Conservation (phyloP, 1,140 invertebrate genomes). For the Drosophila busckii region DNA sequence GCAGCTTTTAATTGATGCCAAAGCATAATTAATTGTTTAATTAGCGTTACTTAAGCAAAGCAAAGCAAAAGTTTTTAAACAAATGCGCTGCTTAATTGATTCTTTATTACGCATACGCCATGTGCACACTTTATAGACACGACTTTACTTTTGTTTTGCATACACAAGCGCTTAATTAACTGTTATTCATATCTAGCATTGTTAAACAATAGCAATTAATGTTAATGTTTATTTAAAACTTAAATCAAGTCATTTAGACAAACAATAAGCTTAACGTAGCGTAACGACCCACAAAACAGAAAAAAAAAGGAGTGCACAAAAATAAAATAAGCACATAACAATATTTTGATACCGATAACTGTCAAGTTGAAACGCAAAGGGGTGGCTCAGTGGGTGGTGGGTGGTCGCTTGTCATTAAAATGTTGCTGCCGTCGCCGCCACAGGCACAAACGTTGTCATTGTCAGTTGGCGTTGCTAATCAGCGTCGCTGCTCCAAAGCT, state of each 20-base stretch:
- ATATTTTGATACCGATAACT: conserved; percentile 72
- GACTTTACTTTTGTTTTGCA: conserved; percentile 5
- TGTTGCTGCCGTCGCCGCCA: conserved; percentile 46
- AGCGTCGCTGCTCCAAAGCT: conserved; percentile 58
- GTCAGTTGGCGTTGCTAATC: conserved; percentile 68
- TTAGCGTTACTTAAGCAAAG: no score
- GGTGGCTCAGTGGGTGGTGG: not conserved
- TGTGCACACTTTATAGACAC: conserved; percentile 2
- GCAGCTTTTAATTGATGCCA: conserved; percentile 4
- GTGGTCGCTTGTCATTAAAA: conserved; percentile 65
- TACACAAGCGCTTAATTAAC: conserved; percentile 31
- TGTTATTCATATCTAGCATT: conserved; percentile 45
- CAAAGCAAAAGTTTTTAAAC: no score
- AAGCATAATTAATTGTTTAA: no score
- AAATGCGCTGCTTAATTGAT: no score
- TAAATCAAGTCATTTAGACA: conserved; percentile 45
- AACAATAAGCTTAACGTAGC: conserved; percentile 54
- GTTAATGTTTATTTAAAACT: conserved; percentile 45
- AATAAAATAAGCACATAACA: conserved; percentile 38
- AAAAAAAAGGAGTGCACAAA: no score
- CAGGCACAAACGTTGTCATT: conserved; percentile 32
- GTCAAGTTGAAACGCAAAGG: conserved; percentile 35
- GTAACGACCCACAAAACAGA: conserved; percentile 33
- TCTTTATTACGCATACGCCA: no score
- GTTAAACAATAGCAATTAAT: conserved; percentile 60